Evolutionary conservation across 2,113 vertebrate species (phyloP).

Genomic region (Sylvilagus bachmani): DNA sequence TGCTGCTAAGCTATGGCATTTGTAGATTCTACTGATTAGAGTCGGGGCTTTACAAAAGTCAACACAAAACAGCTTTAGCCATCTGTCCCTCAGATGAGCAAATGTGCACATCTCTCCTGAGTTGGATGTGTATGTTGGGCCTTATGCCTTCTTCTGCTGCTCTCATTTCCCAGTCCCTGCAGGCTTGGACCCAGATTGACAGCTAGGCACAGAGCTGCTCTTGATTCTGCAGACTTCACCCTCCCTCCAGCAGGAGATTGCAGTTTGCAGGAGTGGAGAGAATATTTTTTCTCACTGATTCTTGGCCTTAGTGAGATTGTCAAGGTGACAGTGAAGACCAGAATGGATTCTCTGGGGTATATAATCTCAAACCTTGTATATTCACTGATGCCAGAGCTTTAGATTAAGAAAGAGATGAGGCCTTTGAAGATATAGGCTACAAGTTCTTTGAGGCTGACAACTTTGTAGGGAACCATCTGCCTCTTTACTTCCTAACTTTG

Average conservation of each 20-base stretch:
- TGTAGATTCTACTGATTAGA: not conserved
- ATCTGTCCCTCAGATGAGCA: not conserved
- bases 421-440: not conserved
- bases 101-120: not conserved
- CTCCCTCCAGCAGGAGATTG: not conserved
- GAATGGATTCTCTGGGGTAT: not conserved
- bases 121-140: not conserved
- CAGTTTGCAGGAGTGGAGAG: constrained; percentile 31
- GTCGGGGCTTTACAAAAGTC: not conserved
- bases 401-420: not conserved
- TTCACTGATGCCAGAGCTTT: not conserved
- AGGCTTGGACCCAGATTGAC: not conserved
- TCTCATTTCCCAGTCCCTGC: not conserved
- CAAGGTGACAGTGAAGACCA: constrained; percentile 14
- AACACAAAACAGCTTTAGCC: not conserved
- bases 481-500: not conserved
- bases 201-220: not conserved
- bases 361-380: not conserved
- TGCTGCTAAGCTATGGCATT: not conserved
- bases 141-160: not conserved
- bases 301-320: not conserved
- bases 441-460: not conserved
- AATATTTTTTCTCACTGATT: not conserved
- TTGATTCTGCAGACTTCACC: not conserved
- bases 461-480: not conserved